These are phyloP conservation scores for Physella acuta DNA, from an alignment of 1,140 invertebrate genomes.

Conservation along the genomic window DNA sequence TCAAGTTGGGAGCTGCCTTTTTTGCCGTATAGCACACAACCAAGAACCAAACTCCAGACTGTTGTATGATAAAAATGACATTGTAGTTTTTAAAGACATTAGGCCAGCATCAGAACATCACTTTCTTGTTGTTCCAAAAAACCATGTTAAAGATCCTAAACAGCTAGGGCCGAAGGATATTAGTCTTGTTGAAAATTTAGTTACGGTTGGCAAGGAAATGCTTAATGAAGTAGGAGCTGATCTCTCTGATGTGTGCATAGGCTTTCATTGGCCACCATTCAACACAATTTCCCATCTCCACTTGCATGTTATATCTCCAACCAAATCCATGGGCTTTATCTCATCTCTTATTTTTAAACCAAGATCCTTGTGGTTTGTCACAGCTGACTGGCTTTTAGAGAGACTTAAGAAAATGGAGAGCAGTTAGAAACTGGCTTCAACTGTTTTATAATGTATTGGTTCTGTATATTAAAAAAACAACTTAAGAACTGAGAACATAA, in stretches of 20 bases:
- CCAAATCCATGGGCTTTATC: constrained; percentile 74
- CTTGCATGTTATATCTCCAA: constrained; percentile 82
- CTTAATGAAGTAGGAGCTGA: constrained; percentile 60
- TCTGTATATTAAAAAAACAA: no score
- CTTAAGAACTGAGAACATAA: no score
- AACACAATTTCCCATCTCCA: constrained; percentile 81
- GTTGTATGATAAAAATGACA: constrained; percentile 68
- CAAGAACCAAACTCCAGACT: constrained; percentile 30
- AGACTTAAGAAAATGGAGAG: constrained; percentile 25
- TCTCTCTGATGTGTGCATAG: constrained; percentile 61
- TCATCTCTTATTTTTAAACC: constrained; percentile 72
- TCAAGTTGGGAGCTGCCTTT: constrained; percentile 33
- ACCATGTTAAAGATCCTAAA: constrained; percentile 76
- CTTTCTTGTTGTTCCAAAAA: constrained; percentile 76
- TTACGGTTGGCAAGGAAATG: constrained; percentile 65
- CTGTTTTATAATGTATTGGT: no score
- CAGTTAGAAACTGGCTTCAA: no score
- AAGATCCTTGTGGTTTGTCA: constrained; percentile 81
- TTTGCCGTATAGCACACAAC: constrained; percentile 36
- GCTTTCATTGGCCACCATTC: constrained; percentile 92
- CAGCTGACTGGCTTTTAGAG: constrained; percentile 62
- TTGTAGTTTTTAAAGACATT: constrained; percentile 81
- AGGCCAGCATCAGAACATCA: constrained; percentile 79
- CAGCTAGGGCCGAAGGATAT: constrained; percentile 68
- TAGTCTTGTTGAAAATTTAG: constrained; percentile 69